phyloP scores from a whole-genome alignment of 2,888 invertebrate species.

The Byasa hedistus region DNA sequence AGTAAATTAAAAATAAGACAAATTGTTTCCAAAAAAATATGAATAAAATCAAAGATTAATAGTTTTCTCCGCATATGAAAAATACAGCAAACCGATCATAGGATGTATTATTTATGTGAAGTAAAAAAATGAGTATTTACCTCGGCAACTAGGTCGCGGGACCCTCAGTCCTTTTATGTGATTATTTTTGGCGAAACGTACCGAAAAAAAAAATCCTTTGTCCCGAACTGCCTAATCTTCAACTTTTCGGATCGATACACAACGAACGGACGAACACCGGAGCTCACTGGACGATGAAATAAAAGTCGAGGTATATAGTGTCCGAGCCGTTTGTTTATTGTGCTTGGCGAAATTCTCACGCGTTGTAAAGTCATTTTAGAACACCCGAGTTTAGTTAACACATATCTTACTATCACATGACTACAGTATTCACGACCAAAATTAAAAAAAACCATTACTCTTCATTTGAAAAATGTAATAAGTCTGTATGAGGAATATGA shows the following conservation, averaged over 20 bases:
- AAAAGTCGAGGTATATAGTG: slow-evolving; percentile 61
- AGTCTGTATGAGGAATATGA: too few species aligned
- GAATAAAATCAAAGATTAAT: too few species aligned
- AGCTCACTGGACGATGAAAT: slow-evolving; percentile 43
- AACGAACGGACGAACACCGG: slow-evolving; percentile 43
- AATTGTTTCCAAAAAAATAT: too few species aligned
- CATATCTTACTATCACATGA: background rate
- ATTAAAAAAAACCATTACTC: background rate
- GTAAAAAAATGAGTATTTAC: slow-evolving; percentile 20
- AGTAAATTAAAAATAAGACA: too few species aligned
- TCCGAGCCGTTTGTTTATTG: slow-evolving; percentile 55
- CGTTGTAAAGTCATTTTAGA: slow-evolving; percentile 41
- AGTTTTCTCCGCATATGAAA: background rate
- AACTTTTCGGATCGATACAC: slow-evolving; percentile 49
- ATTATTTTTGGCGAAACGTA: slow-evolving; percentile 30
- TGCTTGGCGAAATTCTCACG: slow-evolving; percentile 53
- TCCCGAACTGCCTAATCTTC: slow-evolving; percentile 40
- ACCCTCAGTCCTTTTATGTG: slow-evolving; percentile 28
- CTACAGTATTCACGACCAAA: background rate
- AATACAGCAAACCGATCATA: background rate
- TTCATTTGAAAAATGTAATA: too few species aligned
- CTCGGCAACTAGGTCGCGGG: slow-evolving; percentile 26
- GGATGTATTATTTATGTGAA: background rate
- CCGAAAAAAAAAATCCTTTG: slow-evolving; percentile 39
- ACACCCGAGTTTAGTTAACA: slow-evolving; percentile 21